Evolutionary conservation across 2,888 invertebrate species (phyloP), one percentile per base, ranked within the genome.

Genomic region (Agrilus biguttatus): DNA sequence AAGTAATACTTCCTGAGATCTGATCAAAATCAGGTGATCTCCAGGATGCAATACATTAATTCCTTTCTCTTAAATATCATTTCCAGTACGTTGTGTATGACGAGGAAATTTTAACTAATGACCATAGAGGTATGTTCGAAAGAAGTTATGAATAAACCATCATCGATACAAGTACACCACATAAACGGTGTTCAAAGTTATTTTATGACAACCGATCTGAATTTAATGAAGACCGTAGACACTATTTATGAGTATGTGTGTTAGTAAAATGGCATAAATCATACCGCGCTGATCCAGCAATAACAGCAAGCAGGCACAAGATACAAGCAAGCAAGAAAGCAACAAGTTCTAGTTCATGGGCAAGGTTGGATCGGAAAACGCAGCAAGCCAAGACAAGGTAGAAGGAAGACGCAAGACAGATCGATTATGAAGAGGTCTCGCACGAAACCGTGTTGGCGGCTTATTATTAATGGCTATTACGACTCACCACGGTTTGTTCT

Each of bases 401-500:
- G 17, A 41, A 41, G 42, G 46, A 43, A 46, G 48, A 44, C 47
- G 50, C 51, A 53, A 56, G 57, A 57, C 55, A 53, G 55, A 58
- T 59, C 57, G 59, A 56, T 59, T 60, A 60, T 60, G 59, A 60
- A 60, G 59, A 59, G 59, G 60, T 59, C 59, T 59, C 57, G 60
- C 59, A 58, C 59, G 56, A 56, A 55, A 55, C 54, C 53, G 60
- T 60, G 60, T 61, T 60, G 60, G 61, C 60, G 60, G 59, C 55
- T 53, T 55, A 54, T 61, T 61, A 61, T 61, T 61, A 61, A 61
- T 61, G 60, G 60, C 59, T 59, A 61, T 61, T 61, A 61, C 51
- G 49, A 48, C 49, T 53, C 49, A 28, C 28, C 28, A 28, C 10
- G 28, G 28, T 28, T 28, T 28, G 28, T 28, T 28, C 28, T 28